Conservation (phyloP, 2,888 invertebrate species). For the Lysandra bellargus region DNA sequence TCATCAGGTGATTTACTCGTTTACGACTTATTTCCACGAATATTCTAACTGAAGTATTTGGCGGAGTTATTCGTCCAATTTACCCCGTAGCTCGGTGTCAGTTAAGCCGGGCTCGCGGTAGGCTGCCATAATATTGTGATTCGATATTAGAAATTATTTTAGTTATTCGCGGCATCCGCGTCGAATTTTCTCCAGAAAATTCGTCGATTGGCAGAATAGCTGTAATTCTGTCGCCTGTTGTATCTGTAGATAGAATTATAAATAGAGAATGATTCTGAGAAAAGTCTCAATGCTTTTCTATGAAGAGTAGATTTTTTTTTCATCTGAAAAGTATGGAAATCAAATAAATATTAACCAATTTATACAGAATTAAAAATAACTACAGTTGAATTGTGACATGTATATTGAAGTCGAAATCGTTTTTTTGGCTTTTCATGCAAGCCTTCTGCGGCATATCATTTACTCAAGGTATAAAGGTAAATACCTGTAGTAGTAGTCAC, state of each 20-base stretch:
- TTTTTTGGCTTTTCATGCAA: too few relatives aligned
- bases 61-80: constrained; percentile 32
- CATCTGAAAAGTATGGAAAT: too few relatives aligned
- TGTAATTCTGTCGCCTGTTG: background rate
- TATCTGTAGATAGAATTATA: background rate
- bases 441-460: too few relatives aligned
- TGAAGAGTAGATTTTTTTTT: too few relatives aligned
- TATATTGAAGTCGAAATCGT: too few relatives aligned
- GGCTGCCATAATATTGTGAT: constrained; percentile 33
- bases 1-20: background rate
- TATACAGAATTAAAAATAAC: too few relatives aligned
- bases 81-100: constrained; percentile 31
- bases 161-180: background rate
- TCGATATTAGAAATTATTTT: constrained; percentile 31
- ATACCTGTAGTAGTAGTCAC: background rate
- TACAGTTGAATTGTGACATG: too few relatives aligned
- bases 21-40: background rate
- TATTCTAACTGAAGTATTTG: background rate
- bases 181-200: background rate
- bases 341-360: too few relatives aligned
- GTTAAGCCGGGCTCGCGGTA: constrained; percentile 34
- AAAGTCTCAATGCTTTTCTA: too few relatives aligned
- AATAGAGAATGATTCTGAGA: background rate
- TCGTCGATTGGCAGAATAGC: background rate
- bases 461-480: background rate